Percentiles rank a stretch among this genome's conserved stretches.
phyloP scores from a whole-genome alignment of 2,797 vertebrate species.

The Spinibarbus caldwelli region DNA sequence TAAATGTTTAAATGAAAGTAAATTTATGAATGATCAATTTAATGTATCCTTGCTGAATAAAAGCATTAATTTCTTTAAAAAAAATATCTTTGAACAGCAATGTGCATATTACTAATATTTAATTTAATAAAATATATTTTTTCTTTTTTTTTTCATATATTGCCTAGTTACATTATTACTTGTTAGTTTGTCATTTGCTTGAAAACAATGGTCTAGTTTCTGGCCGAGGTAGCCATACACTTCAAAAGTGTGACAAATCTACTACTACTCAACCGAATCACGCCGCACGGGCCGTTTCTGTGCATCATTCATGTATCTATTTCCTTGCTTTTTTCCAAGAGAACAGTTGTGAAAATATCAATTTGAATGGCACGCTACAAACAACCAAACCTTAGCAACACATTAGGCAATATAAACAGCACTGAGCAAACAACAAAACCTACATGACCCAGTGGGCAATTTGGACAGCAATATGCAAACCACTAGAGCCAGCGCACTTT shows the following conservation, averaged over 20 bases:
- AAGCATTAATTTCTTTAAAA: neutral
- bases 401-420: conserved; percentile 1
- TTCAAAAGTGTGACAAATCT: neutral
- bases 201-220: neutral
- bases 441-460: neutral
- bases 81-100: neutral
- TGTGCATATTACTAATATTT: neutral
- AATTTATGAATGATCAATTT: neutral
- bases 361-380: neutral
- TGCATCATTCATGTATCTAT: neutral
- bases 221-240: neutral
- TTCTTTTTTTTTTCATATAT: neutral
- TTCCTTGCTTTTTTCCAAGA: neutral
- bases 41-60: neutral
- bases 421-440: neutral
- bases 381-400: neutral
- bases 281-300: neutral
- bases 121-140: too few species aligned
- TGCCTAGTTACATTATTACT: neutral
- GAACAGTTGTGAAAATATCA: neutral
- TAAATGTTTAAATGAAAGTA: neutral
- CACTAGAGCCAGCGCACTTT: neutral
- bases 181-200: neutral
- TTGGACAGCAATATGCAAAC: conserved; percentile 5
- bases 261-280: neutral